These are phyloP conservation scores for Spialia ferax DNA, from an alignment of 2,888 invertebrate genomes.

Conservation along the genomic window DNA sequence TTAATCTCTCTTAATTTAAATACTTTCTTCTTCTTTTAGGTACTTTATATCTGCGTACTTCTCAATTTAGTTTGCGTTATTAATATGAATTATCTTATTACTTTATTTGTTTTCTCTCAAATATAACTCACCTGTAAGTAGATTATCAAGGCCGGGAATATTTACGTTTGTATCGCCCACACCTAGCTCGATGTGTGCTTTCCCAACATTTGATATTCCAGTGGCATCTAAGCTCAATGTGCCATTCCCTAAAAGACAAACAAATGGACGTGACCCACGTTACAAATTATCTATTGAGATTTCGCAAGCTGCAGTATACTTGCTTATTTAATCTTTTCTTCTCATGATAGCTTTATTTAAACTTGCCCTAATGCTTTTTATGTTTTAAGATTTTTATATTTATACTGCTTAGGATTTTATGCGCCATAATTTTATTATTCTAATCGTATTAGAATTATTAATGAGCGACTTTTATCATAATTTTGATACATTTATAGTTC, in stretches of 20 bases:
- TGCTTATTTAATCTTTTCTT: not conserved
- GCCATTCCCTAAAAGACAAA: constrained; percentile 59
- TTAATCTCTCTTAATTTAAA: no score
- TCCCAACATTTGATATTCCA: constrained; percentile 75
- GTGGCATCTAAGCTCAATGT: constrained; percentile 63
- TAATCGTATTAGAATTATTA: no score
- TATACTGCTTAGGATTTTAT: no score
- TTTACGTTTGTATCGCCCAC: constrained; percentile 58
- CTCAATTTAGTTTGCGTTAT: no score
- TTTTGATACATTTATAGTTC: not conserved
- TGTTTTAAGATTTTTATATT: no score
- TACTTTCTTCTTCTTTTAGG: no score
- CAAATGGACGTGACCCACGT: constrained; percentile 32
- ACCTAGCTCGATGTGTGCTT: constrained; percentile 60
- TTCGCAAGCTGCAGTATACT: not conserved
- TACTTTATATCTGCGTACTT: no score
- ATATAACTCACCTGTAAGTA: constrained; percentile 63
- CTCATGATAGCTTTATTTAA: not conserved
- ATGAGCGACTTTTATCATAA: no score
- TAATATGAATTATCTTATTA: not conserved
- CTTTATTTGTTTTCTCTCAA: not conserved
- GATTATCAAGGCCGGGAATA: constrained; percentile 63
- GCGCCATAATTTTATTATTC: no score
- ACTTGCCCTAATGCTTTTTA: no score
- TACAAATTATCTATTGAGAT: constrained; percentile 29